Conservation (phyloP, 2,888 invertebrate species). For the Trileptium ribeirensis region DNA sequence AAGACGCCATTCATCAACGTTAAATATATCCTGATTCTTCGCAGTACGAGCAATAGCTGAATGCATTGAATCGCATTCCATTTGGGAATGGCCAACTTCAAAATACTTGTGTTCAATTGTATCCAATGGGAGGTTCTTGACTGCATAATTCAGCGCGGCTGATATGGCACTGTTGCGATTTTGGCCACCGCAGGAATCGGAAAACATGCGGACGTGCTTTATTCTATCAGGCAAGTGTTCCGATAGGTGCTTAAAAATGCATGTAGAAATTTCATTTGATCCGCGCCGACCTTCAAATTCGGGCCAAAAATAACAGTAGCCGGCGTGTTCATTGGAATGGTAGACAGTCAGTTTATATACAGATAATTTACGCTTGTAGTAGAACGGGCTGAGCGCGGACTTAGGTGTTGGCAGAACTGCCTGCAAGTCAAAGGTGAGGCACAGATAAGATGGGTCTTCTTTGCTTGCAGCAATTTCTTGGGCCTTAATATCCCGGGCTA, state of each 20-base stretch:
- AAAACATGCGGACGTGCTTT: conserved; percentile 11
- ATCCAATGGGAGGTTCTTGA: background rate
- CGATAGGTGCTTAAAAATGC: background rate
- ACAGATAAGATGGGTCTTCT: background rate
- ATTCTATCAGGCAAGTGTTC: background rate
- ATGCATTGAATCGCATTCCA: conserved; percentile 18
- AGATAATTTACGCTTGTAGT: background rate
- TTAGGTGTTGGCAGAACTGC: background rate
- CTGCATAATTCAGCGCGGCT: conserved; percentile 7
- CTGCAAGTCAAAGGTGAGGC: background rate
- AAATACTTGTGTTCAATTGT: background rate
- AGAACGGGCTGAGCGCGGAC: background rate
- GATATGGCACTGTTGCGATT: conserved; percentile 9
- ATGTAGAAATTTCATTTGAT: background rate
- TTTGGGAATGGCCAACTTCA: conserved; percentile 16
- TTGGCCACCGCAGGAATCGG: conserved; percentile 21
- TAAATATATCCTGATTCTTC: background rate
- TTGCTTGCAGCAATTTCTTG: background rate
- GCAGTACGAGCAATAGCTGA: background rate
- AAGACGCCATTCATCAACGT: background rate
- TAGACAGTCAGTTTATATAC: background rate
- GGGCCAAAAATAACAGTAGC: background rate
- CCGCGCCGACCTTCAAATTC: background rate
- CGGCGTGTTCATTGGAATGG: background rate
- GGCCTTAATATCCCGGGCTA: background rate